phyloP scores from a whole-genome alignment of 2,888 invertebrate species.

The Erebia aethiops region DNA sequence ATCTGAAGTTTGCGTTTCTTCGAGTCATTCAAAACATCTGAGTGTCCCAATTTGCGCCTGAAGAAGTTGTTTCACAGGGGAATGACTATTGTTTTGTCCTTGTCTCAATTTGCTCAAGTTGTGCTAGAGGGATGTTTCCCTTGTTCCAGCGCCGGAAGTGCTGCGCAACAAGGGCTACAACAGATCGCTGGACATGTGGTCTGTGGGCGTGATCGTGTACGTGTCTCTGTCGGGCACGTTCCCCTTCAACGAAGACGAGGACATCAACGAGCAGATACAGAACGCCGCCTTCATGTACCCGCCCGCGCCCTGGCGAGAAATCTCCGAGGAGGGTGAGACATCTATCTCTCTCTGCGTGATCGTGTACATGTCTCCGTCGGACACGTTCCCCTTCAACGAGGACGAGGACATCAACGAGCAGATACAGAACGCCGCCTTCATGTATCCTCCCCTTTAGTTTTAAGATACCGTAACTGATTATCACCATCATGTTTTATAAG shows the following conservation, averaged over 20 bases:
- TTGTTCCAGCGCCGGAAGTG: slow-evolving; percentile 94
- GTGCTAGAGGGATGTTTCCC: slow-evolving; percentile 27
- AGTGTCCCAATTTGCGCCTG: no score
- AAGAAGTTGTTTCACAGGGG: no score
- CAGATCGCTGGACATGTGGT: slow-evolving; percentile 99
- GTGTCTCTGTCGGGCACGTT: slow-evolving; percentile 99
- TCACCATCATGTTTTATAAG: no score
- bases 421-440: slow-evolving; percentile 99
- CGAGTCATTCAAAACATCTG: no score
- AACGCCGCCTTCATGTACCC: slow-evolving; percentile 99
- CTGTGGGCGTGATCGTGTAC: slow-evolving; percentile 99
- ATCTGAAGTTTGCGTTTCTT: no score
- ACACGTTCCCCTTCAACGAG: slow-evolving; percentile 99
- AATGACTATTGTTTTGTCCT: no score
- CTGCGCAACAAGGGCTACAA: slow-evolving; percentile 99
- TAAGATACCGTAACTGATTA: no score
- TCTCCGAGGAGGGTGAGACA: slow-evolving; percentile 84
- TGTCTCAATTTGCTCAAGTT: no score
- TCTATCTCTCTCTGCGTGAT: slow-evolving; percentile 87
- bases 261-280: slow-evolving; percentile 99
- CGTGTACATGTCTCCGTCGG: slow-evolving; percentile 98
- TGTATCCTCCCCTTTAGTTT: slow-evolving; percentile 72
- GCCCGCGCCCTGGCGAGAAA: slow-evolving; percentile 98
- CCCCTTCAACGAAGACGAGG: slow-evolving; percentile 99
- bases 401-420: slow-evolving; percentile 99